A percentile compares a stretch with the other conserved stretches of the same genome.
phyloP scores from a whole-genome alignment of 2,888 invertebrate species.

The Rapana venosa region DNA sequence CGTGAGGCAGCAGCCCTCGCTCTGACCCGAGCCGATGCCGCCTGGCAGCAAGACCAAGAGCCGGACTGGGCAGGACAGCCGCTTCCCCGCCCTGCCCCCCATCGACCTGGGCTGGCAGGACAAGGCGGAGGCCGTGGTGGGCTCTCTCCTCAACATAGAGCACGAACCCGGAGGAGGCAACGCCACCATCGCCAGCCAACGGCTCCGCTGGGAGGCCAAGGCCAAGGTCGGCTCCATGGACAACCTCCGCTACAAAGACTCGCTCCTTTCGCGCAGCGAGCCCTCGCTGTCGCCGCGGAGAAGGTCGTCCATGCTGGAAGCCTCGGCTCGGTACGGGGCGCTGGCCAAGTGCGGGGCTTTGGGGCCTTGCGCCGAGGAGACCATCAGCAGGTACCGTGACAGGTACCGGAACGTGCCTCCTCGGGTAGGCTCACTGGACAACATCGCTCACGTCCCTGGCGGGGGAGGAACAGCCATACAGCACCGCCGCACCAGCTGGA shows the following conservation, averaged over 20 bases:
- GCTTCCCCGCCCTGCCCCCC: conserved; percentile 52
- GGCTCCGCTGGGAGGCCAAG: conserved; percentile 83
- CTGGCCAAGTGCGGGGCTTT: conserved; percentile 57
- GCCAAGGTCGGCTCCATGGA: conserved; percentile 85
- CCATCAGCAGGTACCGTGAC: not conserved
- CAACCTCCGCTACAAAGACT: conserved; percentile 55
- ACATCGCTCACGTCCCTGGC: conserved; percentile 55
- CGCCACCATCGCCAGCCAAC: conserved; percentile 56
- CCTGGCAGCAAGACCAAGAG: not conserved
- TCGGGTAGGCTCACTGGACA: conserved; percentile 65
- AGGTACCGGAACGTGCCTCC: conserved; percentile 55
- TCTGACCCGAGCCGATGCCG: not conserved
- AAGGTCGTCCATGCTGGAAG: conserved; percentile 18
- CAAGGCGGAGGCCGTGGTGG: conserved; percentile 60
- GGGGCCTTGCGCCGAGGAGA: conserved; percentile 57
- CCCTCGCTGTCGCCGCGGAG: not conserved
- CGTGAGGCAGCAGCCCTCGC: not conserved
- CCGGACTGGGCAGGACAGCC: not conserved
- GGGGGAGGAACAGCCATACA: conserved; percentile 57
- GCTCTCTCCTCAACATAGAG: conserved; percentile 62
- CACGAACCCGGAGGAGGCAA: conserved; percentile 65
- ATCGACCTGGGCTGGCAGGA: conserved; percentile 63
- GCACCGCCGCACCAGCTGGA: conserved; percentile 57
- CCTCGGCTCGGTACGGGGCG: conserved; percentile 61
- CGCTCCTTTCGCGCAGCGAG: conserved; percentile 26